Base-by-base conservation (phyloP, 2,888 invertebrate genomes). In the Neoascia interrupta region DNA sequence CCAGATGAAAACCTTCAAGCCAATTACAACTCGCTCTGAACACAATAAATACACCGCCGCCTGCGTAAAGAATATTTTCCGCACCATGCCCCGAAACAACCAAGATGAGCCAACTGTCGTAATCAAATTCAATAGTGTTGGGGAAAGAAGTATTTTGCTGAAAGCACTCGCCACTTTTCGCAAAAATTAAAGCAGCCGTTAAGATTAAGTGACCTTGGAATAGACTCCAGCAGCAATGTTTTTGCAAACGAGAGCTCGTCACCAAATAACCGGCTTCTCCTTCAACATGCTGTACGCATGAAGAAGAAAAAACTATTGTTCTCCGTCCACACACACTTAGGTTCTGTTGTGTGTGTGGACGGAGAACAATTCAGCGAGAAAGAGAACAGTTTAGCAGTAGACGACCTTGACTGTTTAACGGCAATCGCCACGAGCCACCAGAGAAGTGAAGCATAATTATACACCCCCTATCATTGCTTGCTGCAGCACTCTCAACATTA, bases 181-280 rank as follows among this genome's bases (percentile, higher is more conserved):
- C 0, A 51, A 51, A 37, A 11, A 53, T 10, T 21, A 11, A 37
- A 53, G 36, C 37, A 16, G 3, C 37, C 53, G 11, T 23, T 54
- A 1, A 26, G 23, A 16, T 10, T 54, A 16, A 10, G 54, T 8
- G 37, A 54, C 5, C 5, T 18, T 18, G 49, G 31, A 16, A 2
- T 49, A 6, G 49, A 31, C n/a, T 49, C 49, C 28, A 31, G 5
- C 37, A 54, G n/a, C 11, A 3, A 23, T 39, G 23, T 53, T 8
- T 53, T 53, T 26, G 37, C 37, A 5, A 37, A 53, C 26, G 26
- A 54, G 4, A 54, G 54, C 23, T 37, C 26, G 36, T 15, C 53
- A 10, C 13, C 3, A 36, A n/a, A 16, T 1, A 47, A 47, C 3
- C 1, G 47, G 16, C 10, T 28, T 28, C 26, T 28, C 28, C 28